Evolutionary conservation across 2,888 invertebrate genomes (phyloP).

Genomic region (Amphipyra tragopoginis): DNA sequence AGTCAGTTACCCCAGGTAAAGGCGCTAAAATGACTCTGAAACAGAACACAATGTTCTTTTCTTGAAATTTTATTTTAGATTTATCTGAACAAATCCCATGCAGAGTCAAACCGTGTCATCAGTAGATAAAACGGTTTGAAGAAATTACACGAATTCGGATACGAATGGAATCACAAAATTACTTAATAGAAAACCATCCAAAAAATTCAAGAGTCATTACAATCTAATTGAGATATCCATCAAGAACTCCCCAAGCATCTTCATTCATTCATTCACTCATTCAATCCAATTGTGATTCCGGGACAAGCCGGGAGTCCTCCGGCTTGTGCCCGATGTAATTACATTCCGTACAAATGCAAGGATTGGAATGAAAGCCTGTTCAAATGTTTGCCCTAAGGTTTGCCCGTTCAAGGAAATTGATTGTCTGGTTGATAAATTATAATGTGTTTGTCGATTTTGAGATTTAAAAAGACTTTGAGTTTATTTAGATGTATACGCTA

Average conservation of each 20-base stretch:
- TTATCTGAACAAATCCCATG: too few species aligned
- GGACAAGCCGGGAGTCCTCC: slow-evolving; percentile 26
- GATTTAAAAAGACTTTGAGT: too few species aligned
- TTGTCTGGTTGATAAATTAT: slow-evolving; percentile 33
- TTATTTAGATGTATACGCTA: too few species aligned
- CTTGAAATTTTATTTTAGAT: too few species aligned
- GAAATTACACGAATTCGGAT: too few species aligned
- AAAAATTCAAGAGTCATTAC: slow-evolving; percentile 44
- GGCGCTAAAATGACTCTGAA: too few species aligned
- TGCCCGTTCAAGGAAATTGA: slow-evolving; percentile 37
- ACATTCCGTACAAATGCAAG: slow-evolving; percentile 47
- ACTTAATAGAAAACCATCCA: slow-evolving; percentile 14
- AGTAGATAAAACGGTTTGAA: too few species aligned
- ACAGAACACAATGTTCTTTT: too few species aligned
- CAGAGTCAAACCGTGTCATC: too few species aligned
- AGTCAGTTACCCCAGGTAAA: too few species aligned
- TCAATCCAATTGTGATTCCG: slow-evolving; percentile 45
- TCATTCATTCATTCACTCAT: slow-evolving; percentile 28
- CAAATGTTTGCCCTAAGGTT: slow-evolving; percentile 39
- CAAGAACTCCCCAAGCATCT: slow-evolving; percentile 36
- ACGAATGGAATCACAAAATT: too few species aligned
- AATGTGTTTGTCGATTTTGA: too few species aligned
- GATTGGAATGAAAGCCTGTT: slow-evolving; percentile 35
- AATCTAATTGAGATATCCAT: slow-evolving; percentile 52
- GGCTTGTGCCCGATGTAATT: slow-evolving; percentile 36